A percentile compares a stretch with the other conserved stretches of the same genome.
Evolutionary conservation across 2,113 vertebrate genomes (phyloP).

Genomic region (Prinia subflava): DNA sequence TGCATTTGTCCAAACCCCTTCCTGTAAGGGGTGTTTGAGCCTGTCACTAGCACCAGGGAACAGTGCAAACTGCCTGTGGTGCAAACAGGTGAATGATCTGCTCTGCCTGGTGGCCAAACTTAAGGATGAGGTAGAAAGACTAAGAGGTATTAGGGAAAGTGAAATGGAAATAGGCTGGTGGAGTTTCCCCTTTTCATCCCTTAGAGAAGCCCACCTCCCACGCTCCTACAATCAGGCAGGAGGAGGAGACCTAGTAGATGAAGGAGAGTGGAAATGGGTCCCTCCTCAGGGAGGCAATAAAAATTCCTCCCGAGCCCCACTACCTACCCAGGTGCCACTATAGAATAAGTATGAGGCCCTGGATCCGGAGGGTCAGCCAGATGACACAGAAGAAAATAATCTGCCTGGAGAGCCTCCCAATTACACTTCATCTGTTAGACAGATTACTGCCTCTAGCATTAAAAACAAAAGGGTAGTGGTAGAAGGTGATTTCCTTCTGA

Average conservation of each 20-base stretch:
- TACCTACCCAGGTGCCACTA: not conserved
- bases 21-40: not conserved
- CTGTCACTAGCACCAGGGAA: not conserved
- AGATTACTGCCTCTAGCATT: not conserved
- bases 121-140: not conserved
- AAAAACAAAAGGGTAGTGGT: not conserved
- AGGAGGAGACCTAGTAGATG: not conserved
- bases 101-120: not conserved
- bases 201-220: not conserved
- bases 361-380: not conserved
- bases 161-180: not conserved
- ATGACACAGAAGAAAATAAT: not conserved
- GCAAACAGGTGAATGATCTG: not conserved
- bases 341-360: not conserved
- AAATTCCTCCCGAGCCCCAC: not conserved
- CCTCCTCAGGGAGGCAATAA: accelerated
- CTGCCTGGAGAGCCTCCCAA: not conserved
- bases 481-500: not conserved
- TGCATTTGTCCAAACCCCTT: accelerated
- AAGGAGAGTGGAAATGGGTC: not conserved
- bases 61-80: not conserved
- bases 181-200: not conserved
- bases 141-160: not conserved
- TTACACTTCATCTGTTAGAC: not conserved
- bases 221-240: not conserved